phyloP scores from a whole-genome alignment of 1,140 invertebrate genomes.

The Drosophila seguyi region DNA sequence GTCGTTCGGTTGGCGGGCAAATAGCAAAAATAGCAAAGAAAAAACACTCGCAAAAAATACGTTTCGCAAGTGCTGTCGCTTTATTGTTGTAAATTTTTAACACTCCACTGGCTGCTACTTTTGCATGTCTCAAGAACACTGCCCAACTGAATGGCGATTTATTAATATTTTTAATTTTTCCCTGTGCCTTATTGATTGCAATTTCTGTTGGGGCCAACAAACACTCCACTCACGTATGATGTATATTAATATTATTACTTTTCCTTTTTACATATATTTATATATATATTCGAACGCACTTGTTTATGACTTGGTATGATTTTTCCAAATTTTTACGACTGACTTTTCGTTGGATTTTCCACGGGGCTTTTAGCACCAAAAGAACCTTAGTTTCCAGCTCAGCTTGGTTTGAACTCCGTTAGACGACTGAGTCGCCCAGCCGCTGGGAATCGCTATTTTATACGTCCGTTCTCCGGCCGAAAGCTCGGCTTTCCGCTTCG shows the following conservation, averaged over 20 bases:
- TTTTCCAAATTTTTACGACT: constrained; percentile 39
- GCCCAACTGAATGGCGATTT: constrained; percentile 39
- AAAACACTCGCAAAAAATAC: constrained; percentile 42
- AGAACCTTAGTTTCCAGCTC: constrained; percentile 66
- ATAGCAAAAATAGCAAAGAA: constrained; percentile 8
- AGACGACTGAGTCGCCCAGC: constrained; percentile 72
- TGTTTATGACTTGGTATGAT: constrained; percentile 54
- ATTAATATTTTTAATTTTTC: constrained; percentile 4
- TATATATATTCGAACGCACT: constrained; percentile 34
- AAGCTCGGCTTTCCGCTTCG: constrained; percentile 71
- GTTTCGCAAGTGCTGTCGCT: constrained; percentile 42
- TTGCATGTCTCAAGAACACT: constrained; percentile 68
- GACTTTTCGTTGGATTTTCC: constrained; percentile 28
- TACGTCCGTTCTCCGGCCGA: constrained; percentile 54
- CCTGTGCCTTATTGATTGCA: constrained; percentile 28
- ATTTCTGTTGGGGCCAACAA: constrained; percentile 26
- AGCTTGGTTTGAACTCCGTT: constrained; percentile 71
- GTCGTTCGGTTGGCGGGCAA: constrained; percentile 39
- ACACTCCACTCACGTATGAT: constrained; percentile 16
- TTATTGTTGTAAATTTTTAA: constrained; percentile 58
- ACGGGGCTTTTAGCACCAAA: constrained; percentile 44
- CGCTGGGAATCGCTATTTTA: constrained; percentile 65
- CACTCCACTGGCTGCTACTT: constrained; percentile 65
- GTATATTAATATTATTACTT: constrained; percentile 13
- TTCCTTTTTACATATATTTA: background rate